Conservation (phyloP, 2,888 invertebrate genomes). For the Neoascia interrupta region DNA sequence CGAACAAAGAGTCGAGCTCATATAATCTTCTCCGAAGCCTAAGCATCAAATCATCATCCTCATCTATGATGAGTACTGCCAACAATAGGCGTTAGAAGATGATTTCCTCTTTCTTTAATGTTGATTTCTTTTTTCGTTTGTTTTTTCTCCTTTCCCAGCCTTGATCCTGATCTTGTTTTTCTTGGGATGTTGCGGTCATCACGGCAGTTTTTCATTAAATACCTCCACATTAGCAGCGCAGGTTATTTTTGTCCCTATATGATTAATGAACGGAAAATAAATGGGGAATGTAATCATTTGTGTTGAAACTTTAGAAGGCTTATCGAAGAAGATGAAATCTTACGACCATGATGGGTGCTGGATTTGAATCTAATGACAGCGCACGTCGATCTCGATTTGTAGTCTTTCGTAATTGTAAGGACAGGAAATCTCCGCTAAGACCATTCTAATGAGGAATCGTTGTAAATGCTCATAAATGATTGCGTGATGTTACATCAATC, state of each 20-base stretch:
- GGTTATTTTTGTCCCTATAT: conserved; percentile 52
- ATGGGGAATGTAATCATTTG: conserved; percentile 19
- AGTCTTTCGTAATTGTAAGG: neutral
- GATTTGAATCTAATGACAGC: conserved; percentile 20
- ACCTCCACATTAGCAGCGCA: conserved; percentile 39
- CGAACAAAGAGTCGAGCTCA: conserved; percentile 7
- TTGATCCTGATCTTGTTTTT: conserved; percentile 63
- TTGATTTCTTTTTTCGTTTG: conserved; percentile 1
- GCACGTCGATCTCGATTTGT: conserved; percentile 28
- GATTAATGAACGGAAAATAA: conserved; percentile 55
- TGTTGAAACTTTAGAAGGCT: too few relatives aligned
- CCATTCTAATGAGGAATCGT: conserved; percentile 58
- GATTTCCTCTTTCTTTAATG: conserved; percentile 24
- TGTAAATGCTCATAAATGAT: conserved; percentile 57
- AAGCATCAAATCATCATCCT: neutral
- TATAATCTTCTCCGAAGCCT: conserved; percentile 14
- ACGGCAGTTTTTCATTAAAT: neutral
- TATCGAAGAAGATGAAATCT: too few relatives aligned
- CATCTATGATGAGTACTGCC: conserved; percentile 38
- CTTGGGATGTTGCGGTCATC: conserved; percentile 4
- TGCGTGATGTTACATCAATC: conserved; percentile 64
- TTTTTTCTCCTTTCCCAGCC: conserved; percentile 22
- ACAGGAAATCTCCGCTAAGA: conserved; percentile 53
- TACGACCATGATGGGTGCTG: neutral
- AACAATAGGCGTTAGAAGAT: conserved; percentile 35